These are phyloP conservation scores for Pyrrhosoma nymphula DNA, from an alignment of 2,888 invertebrate genomes.

Conservation along the genomic window DNA sequence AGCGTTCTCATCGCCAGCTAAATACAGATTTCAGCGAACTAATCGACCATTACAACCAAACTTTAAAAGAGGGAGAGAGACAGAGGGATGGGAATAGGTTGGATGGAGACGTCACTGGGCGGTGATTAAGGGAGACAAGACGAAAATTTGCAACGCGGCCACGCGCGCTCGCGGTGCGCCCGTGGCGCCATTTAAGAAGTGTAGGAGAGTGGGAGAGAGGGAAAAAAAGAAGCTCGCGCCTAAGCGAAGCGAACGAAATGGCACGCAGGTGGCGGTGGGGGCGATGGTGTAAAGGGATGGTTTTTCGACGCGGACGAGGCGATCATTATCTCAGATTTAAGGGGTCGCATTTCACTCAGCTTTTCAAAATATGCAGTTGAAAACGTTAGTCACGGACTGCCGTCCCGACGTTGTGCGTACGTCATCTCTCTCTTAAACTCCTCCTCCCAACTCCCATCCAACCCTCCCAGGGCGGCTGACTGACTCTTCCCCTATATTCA, in stretches of 20 bases:
- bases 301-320: not conserved
- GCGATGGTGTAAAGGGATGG: too few relatives aligned
- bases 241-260: not conserved
- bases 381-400: slow-evolving; percentile 16
- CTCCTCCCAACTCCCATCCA: not conserved
- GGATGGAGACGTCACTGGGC: not conserved
- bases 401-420: not conserved
- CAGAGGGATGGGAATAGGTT: not conserved
- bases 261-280: not conserved
- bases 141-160: not conserved
- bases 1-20: not conserved
- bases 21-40: slow-evolving; percentile 21
- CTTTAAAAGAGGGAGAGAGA: not conserved
- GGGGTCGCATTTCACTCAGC: slow-evolving; percentile 10
- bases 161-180: slow-evolving; percentile 12
- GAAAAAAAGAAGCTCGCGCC: not conserved
- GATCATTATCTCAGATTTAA: slow-evolving; percentile 43
- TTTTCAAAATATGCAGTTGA: slow-evolving; percentile 19
- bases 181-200: not conserved
- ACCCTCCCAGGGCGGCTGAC: not conserved
- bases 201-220: not conserved
- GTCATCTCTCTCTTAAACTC: not conserved
- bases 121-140: slow-evolving; percentile 15
- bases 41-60: not conserved
- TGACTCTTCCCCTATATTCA: not conserved